Conservation (phyloP, 2,113 vertebrate species). For the Coptodon bakossiorum region DNA sequence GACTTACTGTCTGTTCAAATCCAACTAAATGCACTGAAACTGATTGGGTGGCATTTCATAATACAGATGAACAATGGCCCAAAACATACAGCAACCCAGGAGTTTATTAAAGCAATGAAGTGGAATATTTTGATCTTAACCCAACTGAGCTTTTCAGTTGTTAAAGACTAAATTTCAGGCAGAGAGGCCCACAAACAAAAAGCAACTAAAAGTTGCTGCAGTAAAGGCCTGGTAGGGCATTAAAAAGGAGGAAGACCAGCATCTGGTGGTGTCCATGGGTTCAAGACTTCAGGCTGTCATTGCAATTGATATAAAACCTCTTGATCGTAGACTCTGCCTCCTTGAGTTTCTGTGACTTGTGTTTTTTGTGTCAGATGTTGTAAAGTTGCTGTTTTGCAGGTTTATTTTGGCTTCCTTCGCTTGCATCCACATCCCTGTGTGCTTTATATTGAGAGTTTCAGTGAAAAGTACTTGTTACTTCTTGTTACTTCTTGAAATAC, state of each 20-base stretch:
- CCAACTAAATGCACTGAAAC: background rate
- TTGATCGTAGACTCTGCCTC: background rate
- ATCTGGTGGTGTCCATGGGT: background rate
- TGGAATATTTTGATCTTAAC: background rate
- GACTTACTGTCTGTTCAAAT: background rate
- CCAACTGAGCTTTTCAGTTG: background rate
- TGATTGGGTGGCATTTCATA: accelerated
- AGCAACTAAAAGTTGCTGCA: background rate
- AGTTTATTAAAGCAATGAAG: background rate
- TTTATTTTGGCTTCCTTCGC: background rate
- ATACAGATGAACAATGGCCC: background rate
- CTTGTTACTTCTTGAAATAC: accelerated
- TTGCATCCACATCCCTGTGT: background rate
- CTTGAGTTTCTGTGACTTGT: background rate
- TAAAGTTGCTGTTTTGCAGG: background rate
- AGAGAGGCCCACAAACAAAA: accelerated
- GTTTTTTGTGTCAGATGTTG: background rate
- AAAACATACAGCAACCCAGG: background rate
- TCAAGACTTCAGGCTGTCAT: background rate
- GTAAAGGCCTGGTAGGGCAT: background rate
- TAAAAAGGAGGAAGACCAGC: background rate
- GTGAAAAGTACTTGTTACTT: background rate
- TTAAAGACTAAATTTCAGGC: background rate
- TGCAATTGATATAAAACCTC: accelerated
- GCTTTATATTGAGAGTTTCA: background rate